A percentile compares a stretch with the other conserved stretches of the same genome.
Evolutionary conservation across 2,797 vertebrate species (phyloP).

Genomic region (Threskiornis aethiopicus): DNA sequence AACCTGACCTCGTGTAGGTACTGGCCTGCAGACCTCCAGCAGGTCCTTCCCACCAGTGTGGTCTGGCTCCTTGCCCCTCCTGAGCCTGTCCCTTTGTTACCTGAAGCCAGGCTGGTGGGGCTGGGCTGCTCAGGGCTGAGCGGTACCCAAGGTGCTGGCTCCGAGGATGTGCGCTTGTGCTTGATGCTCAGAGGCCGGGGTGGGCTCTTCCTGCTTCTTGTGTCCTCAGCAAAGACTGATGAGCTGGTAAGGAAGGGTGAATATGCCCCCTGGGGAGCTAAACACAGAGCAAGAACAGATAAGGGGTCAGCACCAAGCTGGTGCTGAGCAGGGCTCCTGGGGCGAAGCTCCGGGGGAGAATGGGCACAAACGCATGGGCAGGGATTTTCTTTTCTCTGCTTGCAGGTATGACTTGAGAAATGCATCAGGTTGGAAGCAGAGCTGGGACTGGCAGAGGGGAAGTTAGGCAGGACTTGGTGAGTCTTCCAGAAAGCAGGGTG

Average conservation of each 20-base stretch:
- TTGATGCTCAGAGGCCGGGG: constrained; percentile 62
- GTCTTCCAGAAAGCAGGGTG: neutral
- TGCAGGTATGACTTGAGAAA: neutral
- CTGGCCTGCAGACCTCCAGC: neutral
- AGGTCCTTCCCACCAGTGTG: neutral
- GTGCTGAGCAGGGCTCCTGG: neutral
- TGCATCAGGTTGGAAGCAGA: constrained; percentile 64
- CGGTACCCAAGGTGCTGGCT: constrained; percentile 70
- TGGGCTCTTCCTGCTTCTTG: constrained; percentile 51
- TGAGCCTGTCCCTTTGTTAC: neutral
- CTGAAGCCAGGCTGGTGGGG: constrained; percentile 48
- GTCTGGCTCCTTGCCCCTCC: neutral
- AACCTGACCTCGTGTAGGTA: neutral
- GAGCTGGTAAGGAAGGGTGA: constrained; percentile 54
- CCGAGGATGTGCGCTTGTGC: constrained; percentile 82
- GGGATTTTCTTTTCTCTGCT: neutral
- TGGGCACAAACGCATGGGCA: rapidly evolving
- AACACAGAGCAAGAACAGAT: neutral
- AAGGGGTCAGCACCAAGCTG: neutral
- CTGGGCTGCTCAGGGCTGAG: constrained; percentile 66
- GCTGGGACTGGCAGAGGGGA: constrained; percentile 71
- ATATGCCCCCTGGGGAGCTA: constrained; percentile 66
- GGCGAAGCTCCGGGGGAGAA: neutral
- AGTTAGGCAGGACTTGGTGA: neutral
- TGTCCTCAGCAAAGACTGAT: constrained; percentile 34